Evolutionary conservation across 2,888 invertebrate genomes (phyloP), one percentile per base, ranked within the genome.

Genomic region (Tridacna crocea): DNA sequence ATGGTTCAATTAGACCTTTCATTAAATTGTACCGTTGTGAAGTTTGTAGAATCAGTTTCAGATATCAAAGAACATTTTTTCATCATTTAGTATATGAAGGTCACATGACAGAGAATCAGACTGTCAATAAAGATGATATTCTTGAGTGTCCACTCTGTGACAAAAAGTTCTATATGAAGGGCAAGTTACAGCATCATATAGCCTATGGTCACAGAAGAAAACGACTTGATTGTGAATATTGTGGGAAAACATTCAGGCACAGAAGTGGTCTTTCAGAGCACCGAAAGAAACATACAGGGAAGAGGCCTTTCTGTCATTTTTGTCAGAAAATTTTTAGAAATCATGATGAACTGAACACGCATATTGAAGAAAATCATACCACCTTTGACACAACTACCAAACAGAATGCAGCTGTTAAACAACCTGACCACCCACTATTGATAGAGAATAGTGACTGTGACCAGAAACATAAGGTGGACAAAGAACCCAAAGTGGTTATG

Each of bases 301-400:
- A 19, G 10, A 66, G 46, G 19, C 66, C 66, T 27, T 26, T 15
- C 46, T 66, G 66, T 19, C 15, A n/a, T 15, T 15, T 26, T 19
- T 66, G 66, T n/a, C 27, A 66, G 46, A 36, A 24, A 36, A 19
- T 46, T 10, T 66, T 66, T 36, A 66, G 66, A 66, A 66, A 46
- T 66, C 24, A 66, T 19, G 13, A 36, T 11, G 46, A 66, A 19
- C n/a, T 66, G 26, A 46, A 46, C 19, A n/a, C 27, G n/a, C 66
- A 66, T 36, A 22, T 36, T 19, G 66, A 27, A 11, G 66, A 46
- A 46, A 13, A 46, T 66, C 66, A 66, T 10, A 47, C 11, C 6
- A 10, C 17, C 6, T 1, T 1, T 19, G 17, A 22, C 3, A 63
- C 0, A 6, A 22, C n/a, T 19, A 24, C 17, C 22, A 63, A 55